Base-by-base conservation (phyloP, 2,113 vertebrate genomes). In the Carollia perspicillata region DNA sequence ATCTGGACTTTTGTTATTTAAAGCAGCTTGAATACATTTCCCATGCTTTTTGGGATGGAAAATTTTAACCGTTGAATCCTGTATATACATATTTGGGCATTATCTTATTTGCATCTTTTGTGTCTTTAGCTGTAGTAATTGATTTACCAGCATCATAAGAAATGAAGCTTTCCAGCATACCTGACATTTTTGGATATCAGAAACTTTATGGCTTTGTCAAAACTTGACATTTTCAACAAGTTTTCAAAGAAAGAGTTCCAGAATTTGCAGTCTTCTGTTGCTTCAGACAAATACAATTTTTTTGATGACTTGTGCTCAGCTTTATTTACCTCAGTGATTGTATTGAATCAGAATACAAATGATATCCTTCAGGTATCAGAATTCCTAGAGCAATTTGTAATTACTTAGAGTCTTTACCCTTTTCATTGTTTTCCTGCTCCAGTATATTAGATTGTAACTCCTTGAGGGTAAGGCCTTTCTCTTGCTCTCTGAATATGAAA, bases 201-300 rank as follows among this genome's bases (percentile, higher is more conserved):
- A 47, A 84, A 66, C 7, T 69, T 49, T 66, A 58, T 63, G 13
- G 3, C 53, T 91, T 89, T 84, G 18, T 96, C 13, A 87, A 30
- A 93, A 81, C 30, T 13, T 81, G 20, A 14, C 18, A 55, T 81
- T 94, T 75, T 81, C 23, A 71, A 30, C 3, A 51, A 1, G 91
- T 93, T 95, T 96, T 84, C 23, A 35, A 49, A 84, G 44, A 83
- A 93, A 94, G 18, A 68, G 60, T 95, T 55, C 42, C 11, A 71
- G 30, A 89, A 53, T 58, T 77, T 74, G 12, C 47, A 90, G 33
- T 91, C 2, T n/a, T 84, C 5, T 93, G 18, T 90, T 93, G 20
- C 33, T 91, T 88, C 75, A 92, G 4, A 68, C 11, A 65, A 83
- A 40, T 20, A 13, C 4, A 49, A 69, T 8, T 18, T 49, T 78